These are phyloP conservation scores for Mylabris sibirica DNA, from an alignment of 2,888 invertebrate genomes.

Conservation along the genomic window DNA sequence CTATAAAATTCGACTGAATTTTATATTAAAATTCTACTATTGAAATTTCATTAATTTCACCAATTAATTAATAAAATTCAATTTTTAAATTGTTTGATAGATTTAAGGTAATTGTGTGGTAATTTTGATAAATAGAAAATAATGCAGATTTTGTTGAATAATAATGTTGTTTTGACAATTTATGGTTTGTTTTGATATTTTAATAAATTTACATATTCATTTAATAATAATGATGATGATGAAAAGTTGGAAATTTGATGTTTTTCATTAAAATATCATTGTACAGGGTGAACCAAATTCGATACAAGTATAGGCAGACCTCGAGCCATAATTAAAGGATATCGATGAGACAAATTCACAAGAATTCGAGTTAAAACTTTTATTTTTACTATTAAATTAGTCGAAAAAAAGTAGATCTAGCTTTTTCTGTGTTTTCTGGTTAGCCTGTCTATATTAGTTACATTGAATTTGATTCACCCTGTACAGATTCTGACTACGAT, in stretches of 20 bases:
- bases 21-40: neutral
- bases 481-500: too few relatives aligned
- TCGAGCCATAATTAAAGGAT: too few relatives aligned
- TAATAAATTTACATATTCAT: slow-evolving; percentile 6
- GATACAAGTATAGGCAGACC: too few relatives aligned
- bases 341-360: too few relatives aligned
- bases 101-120: neutral
- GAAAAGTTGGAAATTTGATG: neutral
- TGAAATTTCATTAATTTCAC: neutral
- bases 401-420: too few relatives aligned
- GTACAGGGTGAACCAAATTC: too few relatives aligned
- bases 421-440: too few relatives aligned
- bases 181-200: slow-evolving; percentile 1
- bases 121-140: neutral
- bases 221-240: neutral
- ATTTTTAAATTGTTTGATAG: neutral
- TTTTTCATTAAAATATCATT: neutral
- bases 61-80: neutral
- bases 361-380: too few relatives aligned
- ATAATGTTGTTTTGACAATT: neutral
- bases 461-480: too few relatives aligned
- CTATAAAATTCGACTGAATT: neutral
- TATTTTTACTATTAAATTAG: too few relatives aligned
- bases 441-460: too few relatives aligned
- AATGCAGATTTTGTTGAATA: neutral